Percentiles rank a stretch among this genome's conserved stretches.
Evolutionary conservation across 2,113 vertebrate species (phyloP).

Genomic region (Brachypteracias leptosomus): DNA sequence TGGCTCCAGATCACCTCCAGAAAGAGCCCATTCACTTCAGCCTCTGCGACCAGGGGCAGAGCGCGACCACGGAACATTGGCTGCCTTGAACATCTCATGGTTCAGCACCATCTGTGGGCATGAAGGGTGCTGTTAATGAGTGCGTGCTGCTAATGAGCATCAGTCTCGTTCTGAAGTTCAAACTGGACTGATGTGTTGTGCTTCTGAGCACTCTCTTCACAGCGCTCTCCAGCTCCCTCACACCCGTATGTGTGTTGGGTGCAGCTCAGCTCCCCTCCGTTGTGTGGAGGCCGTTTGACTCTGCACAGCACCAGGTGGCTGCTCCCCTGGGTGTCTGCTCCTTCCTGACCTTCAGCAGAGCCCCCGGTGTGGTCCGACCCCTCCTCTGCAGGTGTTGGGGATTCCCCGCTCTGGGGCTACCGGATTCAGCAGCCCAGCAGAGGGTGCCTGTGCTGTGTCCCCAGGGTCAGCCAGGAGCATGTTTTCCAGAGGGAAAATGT

Average conservation of each 20-base stretch:
- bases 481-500: accelerated
- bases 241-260: accelerated
- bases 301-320: not conserved
- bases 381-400: accelerated
- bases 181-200: not conserved
- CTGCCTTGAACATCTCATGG: accelerated
- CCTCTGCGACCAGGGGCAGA: too few relatives aligned
- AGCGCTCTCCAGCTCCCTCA: accelerated
- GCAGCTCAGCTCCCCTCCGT: not conserved
- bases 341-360: not conserved
- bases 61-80: accelerated
- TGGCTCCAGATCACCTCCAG: too few relatives aligned
- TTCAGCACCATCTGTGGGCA: not conserved
- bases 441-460: accelerated
- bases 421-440: too few relatives aligned
- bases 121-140: not conserved
- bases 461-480: too few relatives aligned
- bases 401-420: not conserved
- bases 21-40: not conserved
- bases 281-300: too few relatives aligned
- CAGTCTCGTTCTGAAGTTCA: not conserved
- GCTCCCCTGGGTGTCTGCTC: not conserved
- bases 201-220: accelerated
- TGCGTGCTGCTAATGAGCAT: accelerated
- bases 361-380: accelerated